Base-by-base conservation (phyloP, 2,113 vertebrate genomes). In the Erythrocercus mccallii region DNA sequence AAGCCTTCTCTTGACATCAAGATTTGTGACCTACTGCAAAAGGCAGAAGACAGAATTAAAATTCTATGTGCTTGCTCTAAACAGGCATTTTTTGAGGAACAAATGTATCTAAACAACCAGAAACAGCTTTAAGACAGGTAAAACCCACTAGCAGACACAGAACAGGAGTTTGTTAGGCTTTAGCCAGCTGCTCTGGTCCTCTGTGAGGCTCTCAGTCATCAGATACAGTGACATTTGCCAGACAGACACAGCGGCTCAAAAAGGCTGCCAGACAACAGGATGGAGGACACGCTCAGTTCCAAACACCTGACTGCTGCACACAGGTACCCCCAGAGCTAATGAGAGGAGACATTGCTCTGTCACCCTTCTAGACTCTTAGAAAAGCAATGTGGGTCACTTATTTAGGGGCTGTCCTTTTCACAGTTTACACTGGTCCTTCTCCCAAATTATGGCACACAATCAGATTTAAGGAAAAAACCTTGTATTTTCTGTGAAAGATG, bases 161-260 rank as follows among this genome's bases (percentile, higher is more conserved):
- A 57, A 45, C 4, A 42, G 0, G 1, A 54, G 19, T 50, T 58
- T 42, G 4, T 33, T 47, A 57, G 61, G 66, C 38, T 92, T 79
- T 19, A 86, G 48, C 5, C 85, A 78, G 73, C 16, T 2, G 2
- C n/a, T 40, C 38, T 1, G 4, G 19, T 70, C 31, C 71, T 65
- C 50, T 12, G 22, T 5, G 2, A 57, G 31, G 54, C 62, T 80
- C 79, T 85, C 44, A 69, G 40, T 27, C 1, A 0, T 48, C 33
- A 33, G 72, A 56, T 0, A 0, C 13, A 18, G 6, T 5, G 58
- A 88, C 5, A 0, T 22, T 51, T 3, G 4, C 50, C 74, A n/a
- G 68, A 35, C 60, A 58, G 73, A 72, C 31, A 61, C 8, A 2
- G 5, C 0, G 1, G 47, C 81, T 81, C 81, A 51, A n/a, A 17